phyloP scores from a whole-genome alignment of 1,140 invertebrate genomes.

The Megathymus violae region DNA sequence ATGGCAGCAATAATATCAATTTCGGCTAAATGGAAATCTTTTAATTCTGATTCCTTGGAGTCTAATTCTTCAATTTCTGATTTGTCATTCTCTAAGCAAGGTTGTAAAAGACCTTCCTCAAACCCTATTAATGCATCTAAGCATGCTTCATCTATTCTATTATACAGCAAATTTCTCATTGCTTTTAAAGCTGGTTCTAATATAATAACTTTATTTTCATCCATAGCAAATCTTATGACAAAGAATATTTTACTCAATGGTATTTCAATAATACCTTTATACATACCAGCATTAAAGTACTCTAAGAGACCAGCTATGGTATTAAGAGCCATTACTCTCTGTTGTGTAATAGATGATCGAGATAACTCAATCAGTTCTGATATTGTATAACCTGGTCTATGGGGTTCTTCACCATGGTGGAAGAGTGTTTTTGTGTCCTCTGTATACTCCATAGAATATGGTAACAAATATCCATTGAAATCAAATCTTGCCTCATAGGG shows the following conservation, averaged over 20 bases:
- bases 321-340: constrained; percentile 90
- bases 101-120: constrained; percentile 86
- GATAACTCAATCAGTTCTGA: constrained; percentile 92
- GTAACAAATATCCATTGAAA: constrained; percentile 88
- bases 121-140: constrained; percentile 89
- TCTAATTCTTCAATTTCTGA: constrained; percentile 84
- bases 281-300: constrained; percentile 88
- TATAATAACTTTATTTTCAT: constrained; percentile 90
- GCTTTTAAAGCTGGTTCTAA: constrained; percentile 89
- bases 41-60: constrained; percentile 87
- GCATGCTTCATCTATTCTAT: constrained; percentile 90
- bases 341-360: constrained; percentile 89
- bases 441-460: constrained; percentile 86
- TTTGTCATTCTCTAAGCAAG: constrained; percentile 84
- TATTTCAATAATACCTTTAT: constrained; percentile 87
- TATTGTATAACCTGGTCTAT: constrained; percentile 94
- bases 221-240: constrained; percentile 92
- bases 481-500: constrained; percentile 90
- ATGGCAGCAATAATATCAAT: constrained; percentile 89
- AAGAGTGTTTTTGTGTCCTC: constrained; percentile 87
- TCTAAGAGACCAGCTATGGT: constrained; percentile 91
- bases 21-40: constrained; percentile 93
- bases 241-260: constrained; percentile 90
- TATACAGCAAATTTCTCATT: constrained; percentile 89
- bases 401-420: constrained; percentile 96